Base-by-base conservation (phyloP, 2,888 invertebrate genomes). In the Orthosia gothica region DNA sequence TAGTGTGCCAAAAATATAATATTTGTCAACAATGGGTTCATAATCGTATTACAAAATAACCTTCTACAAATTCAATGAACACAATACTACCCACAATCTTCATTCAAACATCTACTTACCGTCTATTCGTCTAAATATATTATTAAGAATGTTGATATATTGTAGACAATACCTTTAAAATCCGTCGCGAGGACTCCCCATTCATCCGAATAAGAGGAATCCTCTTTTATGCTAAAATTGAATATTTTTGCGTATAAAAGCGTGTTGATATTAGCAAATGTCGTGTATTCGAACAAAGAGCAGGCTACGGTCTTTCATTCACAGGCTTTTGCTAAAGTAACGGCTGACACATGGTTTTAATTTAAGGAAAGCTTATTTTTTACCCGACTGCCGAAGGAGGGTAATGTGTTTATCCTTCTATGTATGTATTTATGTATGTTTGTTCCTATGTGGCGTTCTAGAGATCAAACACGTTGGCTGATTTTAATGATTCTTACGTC, bases 211-310 rank as follows among this genome's bases (percentile, higher is more conserved):
- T 20, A 50, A 7, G 55, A 54, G 9, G 55, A 58, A 18, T 65
- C 49, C 49, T 66, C 54, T 49, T 72, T 70, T 58, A 75, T 70
- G 50, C 5, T 52, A 40, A 81, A 75, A 81, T 84, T 80, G 47
- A 58, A 84, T 81, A 84, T 82, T 74, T 71, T 69, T 74, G 65
- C 16, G 47, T 45, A 79, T 83, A 68, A 83, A 79, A 63, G 50
- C 74, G 20, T 63, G 74, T 79, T 81, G 63, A 70, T 79, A 84
- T 84, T 79, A 77, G 65, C 70, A 61, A 75, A 74, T 54, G 40
- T 70, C 66, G 69, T 76, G 52, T 75, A 57, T 70, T 74, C 73
- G 76, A 76, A 83, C 86, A 86, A 83, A 78, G 45, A 63, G 52
- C 52, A 47, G 58, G 2, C 32, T 40, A 59, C 45, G 67, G 63